Conservation (phyloP, 92 coral and sea anemone species). For the Plumapathes pennacea region DNA sequence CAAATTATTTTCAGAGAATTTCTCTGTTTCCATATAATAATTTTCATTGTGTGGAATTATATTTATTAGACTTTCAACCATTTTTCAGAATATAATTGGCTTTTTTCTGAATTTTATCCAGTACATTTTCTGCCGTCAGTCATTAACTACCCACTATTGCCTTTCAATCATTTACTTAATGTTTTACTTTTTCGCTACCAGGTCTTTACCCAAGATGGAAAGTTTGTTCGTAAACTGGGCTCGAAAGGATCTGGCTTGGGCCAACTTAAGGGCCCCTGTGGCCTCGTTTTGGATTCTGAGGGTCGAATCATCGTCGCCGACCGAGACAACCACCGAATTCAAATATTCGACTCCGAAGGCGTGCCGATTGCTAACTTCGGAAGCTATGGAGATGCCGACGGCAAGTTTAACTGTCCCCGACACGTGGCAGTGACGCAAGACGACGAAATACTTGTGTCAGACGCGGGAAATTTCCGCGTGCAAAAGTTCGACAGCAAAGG, state of each 20-base stretch:
- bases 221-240: constrained; percentile 71
- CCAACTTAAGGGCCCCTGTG: constrained; percentile 83
- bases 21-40: too few relatives aligned
- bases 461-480: constrained; percentile 80
- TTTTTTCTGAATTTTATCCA: too few relatives aligned
- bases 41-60: too few relatives aligned
- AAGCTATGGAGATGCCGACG: constrained; percentile 75
- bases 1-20: too few relatives aligned
- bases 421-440: constrained; percentile 61
- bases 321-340: constrained; percentile 89
- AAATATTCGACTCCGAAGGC: constrained; percentile 80
- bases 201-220: constrained; percentile 74
- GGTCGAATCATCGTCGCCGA: constrained; percentile 80
- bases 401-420: constrained; percentile 85
- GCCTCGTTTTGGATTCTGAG: constrained; percentile 66
- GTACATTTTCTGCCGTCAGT: too few relatives aligned
- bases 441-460: constrained; percentile 79
- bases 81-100: too few relatives aligned
- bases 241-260: constrained; percentile 70
- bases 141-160: too few relatives aligned
- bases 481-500: constrained; percentile 67
- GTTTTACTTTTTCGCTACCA: not conserved
- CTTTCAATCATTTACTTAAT: not conserved
- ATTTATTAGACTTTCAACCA: too few relatives aligned
- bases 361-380: constrained; percentile 74